Conservation (phyloP, 2,888 invertebrate species). For the Lycocerus yunnanus region DNA sequence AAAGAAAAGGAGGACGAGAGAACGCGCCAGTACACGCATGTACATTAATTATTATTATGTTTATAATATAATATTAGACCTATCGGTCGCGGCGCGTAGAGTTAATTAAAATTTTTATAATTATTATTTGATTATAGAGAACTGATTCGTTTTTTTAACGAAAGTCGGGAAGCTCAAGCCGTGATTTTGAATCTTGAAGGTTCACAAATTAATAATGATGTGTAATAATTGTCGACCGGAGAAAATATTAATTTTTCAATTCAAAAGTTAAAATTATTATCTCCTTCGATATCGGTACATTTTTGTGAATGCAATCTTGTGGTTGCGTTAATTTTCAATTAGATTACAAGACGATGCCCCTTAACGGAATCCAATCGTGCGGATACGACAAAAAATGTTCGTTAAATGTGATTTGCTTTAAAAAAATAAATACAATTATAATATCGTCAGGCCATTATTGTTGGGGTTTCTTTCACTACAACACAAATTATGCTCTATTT, state of each 20-base stretch:
- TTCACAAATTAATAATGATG: no score
- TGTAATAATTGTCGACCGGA: no score
- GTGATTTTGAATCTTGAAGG: no score
- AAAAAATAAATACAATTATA: background rate
- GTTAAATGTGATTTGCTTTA: background rate
- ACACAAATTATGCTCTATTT: background rate
- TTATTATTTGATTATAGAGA: background rate
- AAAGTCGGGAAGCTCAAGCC: background rate
- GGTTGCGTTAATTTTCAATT: background rate
- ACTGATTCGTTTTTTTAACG: background rate
- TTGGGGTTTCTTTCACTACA: background rate
- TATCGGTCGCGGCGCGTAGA: background rate
- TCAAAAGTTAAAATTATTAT: background rate
- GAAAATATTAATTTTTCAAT: no score
- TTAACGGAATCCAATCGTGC: background rate
- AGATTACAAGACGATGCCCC: background rate
- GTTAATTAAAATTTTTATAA: background rate
- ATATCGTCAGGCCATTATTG: background rate
- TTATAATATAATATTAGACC: no score
- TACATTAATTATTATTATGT: no score
- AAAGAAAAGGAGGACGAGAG: background rate
- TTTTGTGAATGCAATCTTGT: background rate
- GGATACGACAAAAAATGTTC: background rate
- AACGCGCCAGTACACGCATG: no score
- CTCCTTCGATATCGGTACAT: background rate